Evolutionary conservation across 1,140 invertebrate genomes (phyloP).

Genomic region (Pollicipes pollicipes): DNA sequence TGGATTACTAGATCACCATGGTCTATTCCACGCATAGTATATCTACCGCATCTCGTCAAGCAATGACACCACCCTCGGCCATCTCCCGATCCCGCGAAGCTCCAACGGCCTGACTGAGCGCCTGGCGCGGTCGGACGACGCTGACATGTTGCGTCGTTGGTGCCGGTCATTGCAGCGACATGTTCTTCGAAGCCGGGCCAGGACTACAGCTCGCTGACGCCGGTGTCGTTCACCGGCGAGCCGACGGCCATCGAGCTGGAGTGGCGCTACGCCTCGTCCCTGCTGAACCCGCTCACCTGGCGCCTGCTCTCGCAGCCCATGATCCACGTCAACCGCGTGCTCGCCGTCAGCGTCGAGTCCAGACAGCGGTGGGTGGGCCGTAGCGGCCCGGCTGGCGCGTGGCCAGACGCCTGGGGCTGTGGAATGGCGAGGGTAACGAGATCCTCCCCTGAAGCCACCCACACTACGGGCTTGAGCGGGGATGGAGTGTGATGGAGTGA

Average conservation of each 20-base stretch:
- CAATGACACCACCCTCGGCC: no score
- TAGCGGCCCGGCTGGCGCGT: no score
- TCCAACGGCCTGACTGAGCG: no score
- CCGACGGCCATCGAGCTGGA: constrained; percentile 44
- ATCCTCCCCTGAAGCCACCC: neutral
- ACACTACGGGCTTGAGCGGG: no score
- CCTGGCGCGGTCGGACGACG: no score
- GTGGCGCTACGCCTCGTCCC: constrained; percentile 54
- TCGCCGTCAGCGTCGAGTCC: constrained; percentile 21
- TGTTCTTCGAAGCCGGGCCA: constrained; percentile 52
- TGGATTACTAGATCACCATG: no score
- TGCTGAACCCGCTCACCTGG: constrained; percentile 68
- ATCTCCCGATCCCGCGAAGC: no score
- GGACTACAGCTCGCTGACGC: constrained; percentile 44
- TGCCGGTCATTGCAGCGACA: constrained; percentile 23
- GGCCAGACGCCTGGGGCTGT: no score
- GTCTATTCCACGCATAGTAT: no score
- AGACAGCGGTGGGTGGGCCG: constrained; percentile 17
- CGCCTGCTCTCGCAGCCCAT: constrained; percentile 44
- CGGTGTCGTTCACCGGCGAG: constrained; percentile 42
- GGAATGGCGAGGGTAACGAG: neutral
- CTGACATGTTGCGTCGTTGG: no score
- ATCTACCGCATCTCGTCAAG: no score
- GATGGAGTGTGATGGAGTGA: no score
- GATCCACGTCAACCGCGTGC: constrained; percentile 20